A percentile compares a stretch with the other conserved stretches of the same genome.
These are phyloP conservation scores for Zapornia atra DNA, from an alignment of 2,113 vertebrate species.

Conservation along the genomic window DNA sequence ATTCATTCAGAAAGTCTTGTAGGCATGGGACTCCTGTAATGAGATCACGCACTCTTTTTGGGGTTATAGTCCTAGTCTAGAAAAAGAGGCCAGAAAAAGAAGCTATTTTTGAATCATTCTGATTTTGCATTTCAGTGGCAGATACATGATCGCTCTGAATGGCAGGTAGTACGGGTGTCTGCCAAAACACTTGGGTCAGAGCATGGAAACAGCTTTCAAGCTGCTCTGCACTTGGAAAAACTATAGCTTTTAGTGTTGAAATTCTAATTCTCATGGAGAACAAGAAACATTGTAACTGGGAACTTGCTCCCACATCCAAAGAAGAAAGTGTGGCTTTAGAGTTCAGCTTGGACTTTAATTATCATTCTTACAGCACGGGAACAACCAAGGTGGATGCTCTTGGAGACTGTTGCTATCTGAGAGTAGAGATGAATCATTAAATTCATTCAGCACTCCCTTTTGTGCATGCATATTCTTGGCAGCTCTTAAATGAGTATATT, in stretches of 20 bases:
- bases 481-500: background rate
- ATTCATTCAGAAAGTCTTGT: background rate
- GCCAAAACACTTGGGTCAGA: background rate
- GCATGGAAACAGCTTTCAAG: background rate
- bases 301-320: background rate
- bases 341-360: background rate
- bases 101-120: background rate
- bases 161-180: background rate
- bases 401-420: background rate
- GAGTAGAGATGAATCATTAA: background rate
- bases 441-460: background rate
- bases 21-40: background rate
- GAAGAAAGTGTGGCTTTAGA: background rate
- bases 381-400: background rate
- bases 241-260: background rate
- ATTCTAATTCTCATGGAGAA: background rate
- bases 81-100: background rate
- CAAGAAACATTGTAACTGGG: background rate
- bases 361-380: background rate
- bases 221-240: background rate
- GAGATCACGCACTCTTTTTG: background rate
- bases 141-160: background rate
- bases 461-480: background rate
- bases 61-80: background rate
- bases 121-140: background rate